A percentile compares a stretch with the other conserved stretches of the same genome.
phyloP scores from a whole-genome alignment of 2,888 invertebrate genomes.

The Apamea crenata region DNA sequence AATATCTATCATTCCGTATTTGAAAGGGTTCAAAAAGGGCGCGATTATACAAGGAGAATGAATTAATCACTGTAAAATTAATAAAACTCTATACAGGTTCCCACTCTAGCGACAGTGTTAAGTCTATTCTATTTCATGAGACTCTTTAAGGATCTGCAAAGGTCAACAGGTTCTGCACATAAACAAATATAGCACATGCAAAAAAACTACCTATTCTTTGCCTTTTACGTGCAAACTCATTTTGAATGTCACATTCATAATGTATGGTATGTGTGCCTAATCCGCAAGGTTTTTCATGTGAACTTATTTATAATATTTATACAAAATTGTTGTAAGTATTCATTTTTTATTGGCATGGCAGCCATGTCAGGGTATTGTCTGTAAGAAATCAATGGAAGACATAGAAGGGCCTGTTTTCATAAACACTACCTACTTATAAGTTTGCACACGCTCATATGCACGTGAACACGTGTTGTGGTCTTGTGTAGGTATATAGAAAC shows the following conservation, averaged over 20 bases:
- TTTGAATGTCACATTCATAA: constrained; percentile 28
- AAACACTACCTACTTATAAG: constrained; percentile 24
- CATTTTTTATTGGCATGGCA: background rate
- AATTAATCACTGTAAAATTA: background rate
- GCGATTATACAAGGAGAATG: background rate
- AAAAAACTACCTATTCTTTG: constrained; percentile 27
- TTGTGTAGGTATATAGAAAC: constrained; percentile 5
- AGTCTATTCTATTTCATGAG: background rate
- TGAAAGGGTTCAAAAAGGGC: background rate
- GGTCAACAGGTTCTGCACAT: constrained; percentile 38
- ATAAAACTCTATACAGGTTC: background rate
- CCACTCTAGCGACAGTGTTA: background rate
- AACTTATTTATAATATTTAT: constrained; percentile 7
- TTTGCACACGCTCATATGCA: constrained; percentile 27
- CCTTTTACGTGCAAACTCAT: constrained; percentile 40
- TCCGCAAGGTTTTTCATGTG: constrained; percentile 12
- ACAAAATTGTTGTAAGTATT: background rate
- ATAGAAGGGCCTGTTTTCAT: constrained; percentile 24
- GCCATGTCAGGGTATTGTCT: background rate
- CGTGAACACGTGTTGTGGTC: constrained; percentile 17
- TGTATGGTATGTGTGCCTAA: constrained; percentile 19
- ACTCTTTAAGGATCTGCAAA: constrained; percentile 25
- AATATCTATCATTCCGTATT: background rate
- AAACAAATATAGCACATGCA: constrained; percentile 24
- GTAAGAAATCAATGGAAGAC: constrained; percentile 20